phyloP scores from a whole-genome alignment of 1,140 invertebrate genomes.

The Aphelinus certus region DNA sequence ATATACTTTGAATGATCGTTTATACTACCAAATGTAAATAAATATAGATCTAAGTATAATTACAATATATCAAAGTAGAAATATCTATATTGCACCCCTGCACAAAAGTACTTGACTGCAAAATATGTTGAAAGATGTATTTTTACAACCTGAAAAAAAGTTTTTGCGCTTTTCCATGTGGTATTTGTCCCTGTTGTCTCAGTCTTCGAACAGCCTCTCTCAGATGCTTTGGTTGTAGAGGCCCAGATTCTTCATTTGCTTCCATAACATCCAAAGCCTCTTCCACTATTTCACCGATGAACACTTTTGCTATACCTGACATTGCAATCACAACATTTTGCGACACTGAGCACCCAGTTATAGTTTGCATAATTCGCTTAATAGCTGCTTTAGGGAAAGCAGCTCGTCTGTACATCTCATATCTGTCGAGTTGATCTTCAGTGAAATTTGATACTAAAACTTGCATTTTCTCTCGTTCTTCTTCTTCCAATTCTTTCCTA shows the following conservation, averaged over 20 bases:
- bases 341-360: slow-evolving; percentile 95
- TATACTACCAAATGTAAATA: too few species aligned
- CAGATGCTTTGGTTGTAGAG: slow-evolving; percentile 94
- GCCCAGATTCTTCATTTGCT: slow-evolving; percentile 83
- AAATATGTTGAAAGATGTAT: too few species aligned
- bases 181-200: slow-evolving; percentile 74
- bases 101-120: too few species aligned
- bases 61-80: too few species aligned
- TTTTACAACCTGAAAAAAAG: slow-evolving; percentile 57
- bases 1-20: too few species aligned
- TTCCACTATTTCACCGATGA: slow-evolving; percentile 98
- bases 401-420: slow-evolving; percentile 97
- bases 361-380: slow-evolving; percentile 96
- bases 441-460: slow-evolving; percentile 98
- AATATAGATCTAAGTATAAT: too few species aligned
- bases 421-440: slow-evolving; percentile 96
- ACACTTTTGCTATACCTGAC: slow-evolving; percentile 99
- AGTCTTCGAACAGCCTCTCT: slow-evolving; percentile 89
- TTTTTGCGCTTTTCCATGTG: slow-evolving; percentile 69
- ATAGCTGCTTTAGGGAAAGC: slow-evolving; percentile 98
- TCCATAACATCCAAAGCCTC: slow-evolving; percentile 96
- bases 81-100: too few species aligned
- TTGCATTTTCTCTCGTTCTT: slow-evolving; percentile 92
- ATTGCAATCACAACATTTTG: slow-evolving; percentile 99
- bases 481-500: slow-evolving; percentile 86